Base-by-base conservation (phyloP, 2,888 invertebrate species). In the Drosophila nr. fundita region DNA sequence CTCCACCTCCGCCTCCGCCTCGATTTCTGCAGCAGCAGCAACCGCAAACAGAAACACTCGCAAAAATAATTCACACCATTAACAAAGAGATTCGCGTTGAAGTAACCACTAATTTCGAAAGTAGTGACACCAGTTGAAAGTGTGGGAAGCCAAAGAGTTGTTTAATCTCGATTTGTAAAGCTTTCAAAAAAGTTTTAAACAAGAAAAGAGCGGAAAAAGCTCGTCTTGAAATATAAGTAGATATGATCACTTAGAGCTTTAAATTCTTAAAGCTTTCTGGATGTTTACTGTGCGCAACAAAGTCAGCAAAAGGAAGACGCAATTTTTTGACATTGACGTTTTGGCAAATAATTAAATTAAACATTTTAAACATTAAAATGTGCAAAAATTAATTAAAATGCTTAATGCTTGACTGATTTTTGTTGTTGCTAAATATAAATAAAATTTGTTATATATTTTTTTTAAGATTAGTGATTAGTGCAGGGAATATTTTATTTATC, bases 1-100 rank as follows among this genome's bases (percentile, higher is more conserved):
- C 42, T 21, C 11, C 21, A 15, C 60, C 58, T 0, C 45, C 45
- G 21, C 24, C 53, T 8, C 8, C 21, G n/a, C 57, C 58, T 30
- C 65, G 27, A 60, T 54, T 40, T 38, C 61, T 36, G 42, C 27
- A 48, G 18, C 63, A 68, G 63, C 21, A 45, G n/a, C 45, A 67
- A 58, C 74, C 75, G 48, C 83, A 82, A 59, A 52, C 52, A 65
- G 58, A 68, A 62, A 82, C 78, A 78, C 75, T 75, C 45, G 62
- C 54, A 63, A 57, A 78, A 78, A 72, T 64, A 60, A 48, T 57
- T 18, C 61, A 15, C 13, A 57, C n/a, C 32, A 45, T 24, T 38
- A 45, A 53, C 21, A 45, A 45, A n/a, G 24, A 61, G 57, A 66
- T 34, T 24, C 42, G 53, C 60, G 32, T 29, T 57, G 24, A 27